phyloP scores from a whole-genome alignment of 2,888 invertebrate species.

The Drosophila paranaensis region DNA sequence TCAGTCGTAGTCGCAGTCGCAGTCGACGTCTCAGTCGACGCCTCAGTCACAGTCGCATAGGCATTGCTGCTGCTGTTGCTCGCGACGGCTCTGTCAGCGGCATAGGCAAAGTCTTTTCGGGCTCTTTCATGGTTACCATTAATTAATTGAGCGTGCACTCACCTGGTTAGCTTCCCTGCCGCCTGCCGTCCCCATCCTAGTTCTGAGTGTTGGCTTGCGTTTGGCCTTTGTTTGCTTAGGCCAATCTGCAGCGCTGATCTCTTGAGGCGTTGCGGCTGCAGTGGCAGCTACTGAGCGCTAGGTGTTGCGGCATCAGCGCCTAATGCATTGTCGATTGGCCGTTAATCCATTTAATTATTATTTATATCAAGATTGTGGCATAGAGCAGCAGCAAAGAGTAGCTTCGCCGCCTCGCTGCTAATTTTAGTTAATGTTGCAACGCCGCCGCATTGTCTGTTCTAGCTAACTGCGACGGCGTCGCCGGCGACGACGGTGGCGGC shows the following conservation, averaged over 20 bases:
- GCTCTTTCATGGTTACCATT: conserved; percentile 77
- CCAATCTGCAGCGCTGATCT: conserved; percentile 54
- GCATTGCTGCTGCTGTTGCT: conserved; percentile 12
- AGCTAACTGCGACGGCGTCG: conserved; percentile 23
- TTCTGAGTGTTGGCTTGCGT: conserved; percentile 47
- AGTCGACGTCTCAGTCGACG: conserved; percentile 23
- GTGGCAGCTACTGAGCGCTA: conserved; percentile 39
- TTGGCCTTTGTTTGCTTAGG: conserved; percentile 69
- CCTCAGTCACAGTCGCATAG: conserved; percentile 6
- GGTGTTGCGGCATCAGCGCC: conserved; percentile 60
- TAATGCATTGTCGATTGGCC: conserved; percentile 67
- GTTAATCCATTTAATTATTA: conserved; percentile 80
- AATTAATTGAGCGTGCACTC: conserved; percentile 78
- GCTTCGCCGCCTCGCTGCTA: conserved; percentile 28
- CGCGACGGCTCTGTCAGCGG: conserved; percentile 40
- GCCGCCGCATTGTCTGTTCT: conserved; percentile 74
- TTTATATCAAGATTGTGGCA: conserved; percentile 73
- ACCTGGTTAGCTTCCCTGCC: conserved; percentile 34
- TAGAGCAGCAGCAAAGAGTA: conserved; percentile 45
- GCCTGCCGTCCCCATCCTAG: conserved; percentile 17
- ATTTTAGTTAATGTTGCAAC: conserved; percentile 58
- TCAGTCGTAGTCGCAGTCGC: conserved; percentile 24
- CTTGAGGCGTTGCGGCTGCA: conserved; percentile 56
- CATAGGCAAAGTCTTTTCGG: conserved; percentile 61
- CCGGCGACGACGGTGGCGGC: conserved; percentile 1